Base-by-base conservation (phyloP, 2,797 vertebrate genomes). In the Dendrocincla tyrannina region DNA sequence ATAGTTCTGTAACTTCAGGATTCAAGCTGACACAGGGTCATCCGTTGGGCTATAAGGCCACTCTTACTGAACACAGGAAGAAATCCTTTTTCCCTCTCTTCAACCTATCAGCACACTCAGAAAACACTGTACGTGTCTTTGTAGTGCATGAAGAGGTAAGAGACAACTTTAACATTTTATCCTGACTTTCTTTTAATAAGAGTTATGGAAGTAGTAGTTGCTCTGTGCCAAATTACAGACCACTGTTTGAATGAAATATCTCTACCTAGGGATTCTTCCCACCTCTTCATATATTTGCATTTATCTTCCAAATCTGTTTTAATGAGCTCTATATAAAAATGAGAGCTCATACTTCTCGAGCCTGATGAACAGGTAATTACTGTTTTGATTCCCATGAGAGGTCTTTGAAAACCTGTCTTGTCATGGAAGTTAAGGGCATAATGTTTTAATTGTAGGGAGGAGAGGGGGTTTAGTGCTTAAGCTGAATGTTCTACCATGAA, bases 251-350 rank as follows among this genome's bases (percentile, higher is more conserved):
- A 96, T 93, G 91, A 97, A 96, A 96, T 97, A 87, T 94, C 81
- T 95, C 94, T 93, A 93, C 95, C 97, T 95, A 96, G 96, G 97
- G 95, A 97, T 96, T 97, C 94, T 97, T 96, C 63, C 97, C 88
- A 95, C 94, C 81, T 96, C 95, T 97, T 97, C 94, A 91, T 95
- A 89, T 96, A 96, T 97, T 97, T 97, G 96, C 96, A 97, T 97
- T 97, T 97, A 97, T 97, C 95, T 97, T 97, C 95, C 92, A 94
- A 97, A 96, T 97, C 96, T 97, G 95, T 96, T 97, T 97, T 97
- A 97, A 97, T 97, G 96, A 97, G 95, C 96, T 97, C 96, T 89
- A 92, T 96, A 96, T 97, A 97, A 96, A 97, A 97, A 97, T 88
- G 95, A 96, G 95, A 93, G 76, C 93, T 96, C 94, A 93, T 97